Percentiles rank a stretch among this genome's conserved stretches.
Evolutionary conservation across 2,888 invertebrate genomes (phyloP).

Genomic region (Orthosia cruda): DNA sequence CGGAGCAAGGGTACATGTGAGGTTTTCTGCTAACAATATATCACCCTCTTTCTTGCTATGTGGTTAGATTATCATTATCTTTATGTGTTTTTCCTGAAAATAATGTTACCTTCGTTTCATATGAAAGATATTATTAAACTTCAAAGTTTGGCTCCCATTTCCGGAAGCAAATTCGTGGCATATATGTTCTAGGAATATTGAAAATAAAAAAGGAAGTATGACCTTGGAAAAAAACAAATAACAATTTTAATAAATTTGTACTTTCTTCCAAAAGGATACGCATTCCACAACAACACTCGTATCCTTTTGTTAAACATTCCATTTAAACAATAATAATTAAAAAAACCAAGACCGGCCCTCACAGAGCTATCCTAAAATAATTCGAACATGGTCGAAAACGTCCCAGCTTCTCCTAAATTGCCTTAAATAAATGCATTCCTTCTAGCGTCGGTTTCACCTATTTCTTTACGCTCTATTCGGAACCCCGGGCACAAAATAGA

Average conservation of each 20-base stretch:
- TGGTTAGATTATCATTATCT: slow-evolving; percentile 30
- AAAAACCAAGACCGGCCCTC: slow-evolving; percentile 12
- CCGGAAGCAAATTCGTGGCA: not conserved
- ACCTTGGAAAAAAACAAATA: not conserved
- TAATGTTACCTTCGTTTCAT: not conserved
- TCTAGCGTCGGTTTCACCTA: slow-evolving; percentile 29
- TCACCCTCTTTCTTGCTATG: slow-evolving; percentile 28
- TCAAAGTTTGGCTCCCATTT: not conserved
- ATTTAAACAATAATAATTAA: slow-evolving; percentile 12
- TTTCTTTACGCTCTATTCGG: slow-evolving; percentile 24
- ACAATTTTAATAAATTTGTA: not conserved
- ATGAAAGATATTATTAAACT: not conserved
- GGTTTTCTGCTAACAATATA: slow-evolving; percentile 36
- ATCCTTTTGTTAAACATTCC: not conserved
- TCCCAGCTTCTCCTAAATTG: slow-evolving; percentile 41
- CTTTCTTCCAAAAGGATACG: not conserved
- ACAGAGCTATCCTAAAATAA: slow-evolving; percentile 21
- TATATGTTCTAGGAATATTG: too few relatives aligned
- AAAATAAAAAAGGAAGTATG: not conserved
- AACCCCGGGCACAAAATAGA: not conserved
- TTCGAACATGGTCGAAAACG: slow-evolving; percentile 41
- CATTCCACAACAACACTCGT: too few relatives aligned
- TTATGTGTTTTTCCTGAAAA: not conserved
- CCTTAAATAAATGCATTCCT: slow-evolving; percentile 60
- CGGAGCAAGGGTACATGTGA: not conserved